Base-by-base conservation (phyloP, 2,888 invertebrate genomes). In the Proisotoma minuta region DNA sequence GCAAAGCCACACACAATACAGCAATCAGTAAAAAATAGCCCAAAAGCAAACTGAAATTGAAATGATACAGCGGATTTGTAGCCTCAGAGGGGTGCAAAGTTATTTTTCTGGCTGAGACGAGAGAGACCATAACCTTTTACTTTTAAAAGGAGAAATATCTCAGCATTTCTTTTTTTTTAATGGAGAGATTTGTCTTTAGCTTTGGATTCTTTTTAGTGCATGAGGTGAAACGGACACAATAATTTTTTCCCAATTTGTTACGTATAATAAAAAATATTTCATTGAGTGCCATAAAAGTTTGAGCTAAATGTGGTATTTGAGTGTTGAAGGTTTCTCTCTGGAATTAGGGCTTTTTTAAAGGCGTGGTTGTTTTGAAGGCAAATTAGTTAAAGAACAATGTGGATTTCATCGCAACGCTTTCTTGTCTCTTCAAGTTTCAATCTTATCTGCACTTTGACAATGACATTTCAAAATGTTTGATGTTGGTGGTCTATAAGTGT, bases 21-120 rank as follows among this genome's bases (percentile, higher is more conserved):
- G n/a, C n/a, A n/a, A n/a, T n/a, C n/a, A n/a, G n/a, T n/a, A n/a
- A n/a, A n/a, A n/a, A n/a, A n/a, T n/a, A n/a, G 18, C n/a, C 20
- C 20, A 20, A 3, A 18, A 20, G 43, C n/a, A 18, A 49, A 49
- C 12, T 49, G 34, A 54, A 54, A 54, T 34, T 54, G 53, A 54
- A 29, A 54, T 54, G 53, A 54, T 54, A 27, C 52, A 54, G 53
- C 53, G 53, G 34, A 54, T 54, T 54, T 54, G 43, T 43, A 43
- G 5, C 10, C 18, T 12, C 43, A 43, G 43, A 43, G 43, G 43
- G 43, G 43, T 18, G 43, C 18, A 43, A 43, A n/a, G n/a, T n/a
- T n/a, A n/a, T n/a, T n/a, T n/a, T n/a, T n/a, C n/a, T n/a, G n/a
- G n/a, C n/a, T n/a, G n/a, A n/a, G n/a, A n/a, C n/a, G n/a, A n/a